phyloP scores from a whole-genome alignment of 2,797 vertebrate genomes.

The Orestias chungarensis region DNA sequence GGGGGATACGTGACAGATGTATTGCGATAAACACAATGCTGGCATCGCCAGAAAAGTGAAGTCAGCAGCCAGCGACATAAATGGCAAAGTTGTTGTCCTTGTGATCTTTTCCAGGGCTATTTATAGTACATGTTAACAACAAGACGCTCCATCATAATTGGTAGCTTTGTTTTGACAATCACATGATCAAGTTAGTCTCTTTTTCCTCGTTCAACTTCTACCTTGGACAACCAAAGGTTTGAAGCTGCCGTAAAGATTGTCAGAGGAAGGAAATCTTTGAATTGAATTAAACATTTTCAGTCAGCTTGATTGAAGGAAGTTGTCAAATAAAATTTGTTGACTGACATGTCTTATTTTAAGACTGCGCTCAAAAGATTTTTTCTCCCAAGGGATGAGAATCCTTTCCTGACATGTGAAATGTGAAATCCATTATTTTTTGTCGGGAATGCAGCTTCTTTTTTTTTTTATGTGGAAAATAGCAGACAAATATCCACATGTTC shows the following conservation, averaged over 20 bases:
- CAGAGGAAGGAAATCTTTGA: slow-evolving; percentile 37
- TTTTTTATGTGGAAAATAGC: slow-evolving; percentile 64
- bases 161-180: slow-evolving; percentile 48
- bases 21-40: slow-evolving; percentile 53
- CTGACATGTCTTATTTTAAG: slow-evolving; percentile 31
- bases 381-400: slow-evolving; percentile 17
- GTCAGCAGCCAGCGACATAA: slow-evolving; percentile 46
- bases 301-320: slow-evolving; percentile 14
- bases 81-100: slow-evolving; percentile 62
- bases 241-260: slow-evolving; percentile 21
- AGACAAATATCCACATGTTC: slow-evolving; percentile 74
- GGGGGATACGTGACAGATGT: slow-evolving; percentile 69
- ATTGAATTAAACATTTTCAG: slow-evolving; percentile 42
- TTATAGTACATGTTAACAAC: slow-evolving; percentile 64
- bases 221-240: slow-evolving; percentile 31
- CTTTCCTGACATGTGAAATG: slow-evolving; percentile 58
- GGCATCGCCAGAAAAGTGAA: slow-evolving; percentile 52
- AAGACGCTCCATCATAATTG: slow-evolving; percentile 54
- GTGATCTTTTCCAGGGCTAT: slow-evolving; percentile 64
- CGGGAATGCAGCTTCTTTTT: slow-evolving; percentile 66
- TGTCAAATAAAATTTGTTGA: slow-evolving; percentile 27
- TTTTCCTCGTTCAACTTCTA: slow-evolving; percentile 10
- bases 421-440: slow-evolving; percentile 31
- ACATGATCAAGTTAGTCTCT: slow-evolving; percentile 14
- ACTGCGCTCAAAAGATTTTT: slow-evolving; percentile 35